Percentiles rank a stretch among this genome's conserved stretches.
Evolutionary conservation across 2,113 vertebrate genomes (phyloP).

Genomic region (Egretta garzetta): DNA sequence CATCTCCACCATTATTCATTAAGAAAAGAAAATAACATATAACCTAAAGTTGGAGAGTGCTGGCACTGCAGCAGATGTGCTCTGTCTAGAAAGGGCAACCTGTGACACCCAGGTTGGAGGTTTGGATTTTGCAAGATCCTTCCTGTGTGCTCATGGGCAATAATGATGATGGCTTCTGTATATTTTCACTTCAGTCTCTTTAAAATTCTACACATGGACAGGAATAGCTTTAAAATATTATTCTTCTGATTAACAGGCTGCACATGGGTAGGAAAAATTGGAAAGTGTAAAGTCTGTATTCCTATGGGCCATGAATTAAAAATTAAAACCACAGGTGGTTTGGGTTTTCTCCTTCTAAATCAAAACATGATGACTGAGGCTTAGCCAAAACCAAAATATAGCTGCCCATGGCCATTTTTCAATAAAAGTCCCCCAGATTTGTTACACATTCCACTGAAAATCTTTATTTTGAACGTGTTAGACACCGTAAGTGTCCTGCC

Average conservation of each 20-base stretch:
- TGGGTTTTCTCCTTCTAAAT: constrained; percentile 65
- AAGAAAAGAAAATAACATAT: neutral
- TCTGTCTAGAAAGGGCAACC: neutral
- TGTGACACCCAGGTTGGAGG: neutral
- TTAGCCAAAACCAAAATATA: constrained; percentile 55
- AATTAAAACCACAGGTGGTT: constrained; percentile 66
- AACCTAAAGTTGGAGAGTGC: neutral
- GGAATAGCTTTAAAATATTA: constrained; percentile 35
- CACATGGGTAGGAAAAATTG: constrained; percentile 35
- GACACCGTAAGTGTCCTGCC: neutral
- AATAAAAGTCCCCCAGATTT: constrained; percentile 37
- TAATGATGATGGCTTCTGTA: neutral
- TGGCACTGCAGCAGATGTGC: neutral
- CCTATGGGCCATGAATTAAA: constrained; percentile 63
- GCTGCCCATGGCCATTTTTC: constrained; percentile 22
- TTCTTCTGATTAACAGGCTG: constrained; percentile 46
- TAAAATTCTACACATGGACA: constrained; percentile 16
- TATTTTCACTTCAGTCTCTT: neutral
- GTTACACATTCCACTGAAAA: constrained; percentile 29
- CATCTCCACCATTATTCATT: neutral
- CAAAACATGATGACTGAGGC: constrained; percentile 44
- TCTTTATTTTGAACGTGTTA: neutral
- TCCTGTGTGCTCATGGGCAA: neutral
- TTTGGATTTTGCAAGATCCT: neutral
- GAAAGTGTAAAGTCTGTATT: constrained; percentile 44